Evolutionary conservation across 2,113 vertebrate species (phyloP), one percentile per base, ranked within the genome.

Genomic region (Erythrocebus patas): DNA sequence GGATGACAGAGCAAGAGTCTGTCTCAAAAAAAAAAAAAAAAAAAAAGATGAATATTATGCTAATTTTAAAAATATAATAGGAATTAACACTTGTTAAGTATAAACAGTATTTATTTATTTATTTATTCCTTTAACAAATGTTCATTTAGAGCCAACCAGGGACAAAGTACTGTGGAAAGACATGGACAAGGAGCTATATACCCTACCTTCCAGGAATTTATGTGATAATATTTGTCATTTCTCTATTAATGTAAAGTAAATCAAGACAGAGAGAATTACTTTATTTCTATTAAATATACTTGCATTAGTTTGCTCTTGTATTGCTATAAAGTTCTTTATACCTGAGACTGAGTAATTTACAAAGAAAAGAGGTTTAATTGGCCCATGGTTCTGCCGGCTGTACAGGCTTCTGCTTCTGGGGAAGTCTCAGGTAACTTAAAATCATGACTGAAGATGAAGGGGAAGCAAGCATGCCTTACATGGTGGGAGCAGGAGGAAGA

Each of bases 1-100:
- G 52, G 52, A 2, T 0, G 6, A 18, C 52, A 55, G 6, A 55
- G 17, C 17, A 6, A 55, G 52, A 55, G 0, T 55, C 52, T 6
- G 0, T 55, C 52, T 20, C 52, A 55, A 55, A 55, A 55, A 55
- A 20, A 55, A 52, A 52, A 20, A 55, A 52, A 52, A 52, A 52
- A 55, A 55, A 55, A 55, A 55, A 55, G 3, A 50, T 84, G 95
- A 70, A 72, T 64, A 1, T 38, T n/a, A 48, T 45, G 16, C 6
- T 18, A 30, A 2, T 79, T 81, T 86, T 27, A 23, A 16, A 45
- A 48, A 75, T 32, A 66, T 91, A 91, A 30, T 75, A 80, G 35
- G 80, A 50, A 13, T 79, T 75, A 86, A 61, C 52, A 40, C 43
- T 66, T 75, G 7, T 55, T 79, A 55, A 73, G 2, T 50, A 5